phyloP scores from a whole-genome alignment of 2,797 vertebrate genomes.

The Sebastiscus tertius region DNA sequence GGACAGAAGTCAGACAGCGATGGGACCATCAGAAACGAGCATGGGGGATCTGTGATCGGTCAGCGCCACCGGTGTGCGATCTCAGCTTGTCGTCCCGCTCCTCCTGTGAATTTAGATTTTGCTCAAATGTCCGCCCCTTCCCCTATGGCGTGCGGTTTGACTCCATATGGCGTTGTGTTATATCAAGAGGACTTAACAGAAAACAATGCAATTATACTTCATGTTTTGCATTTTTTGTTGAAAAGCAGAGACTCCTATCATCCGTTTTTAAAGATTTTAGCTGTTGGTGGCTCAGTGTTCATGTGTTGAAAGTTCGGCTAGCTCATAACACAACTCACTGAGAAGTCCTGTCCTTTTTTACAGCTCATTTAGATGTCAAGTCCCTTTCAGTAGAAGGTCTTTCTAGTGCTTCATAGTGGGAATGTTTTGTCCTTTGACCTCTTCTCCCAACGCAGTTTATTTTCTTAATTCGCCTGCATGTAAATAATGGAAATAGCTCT shows the following conservation, averaged over 20 bases:
- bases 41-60: not conserved
- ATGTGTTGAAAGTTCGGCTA: not conserved
- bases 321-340: not conserved
- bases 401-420: too few species aligned
- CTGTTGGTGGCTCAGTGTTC: not conserved
- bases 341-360: not conserved
- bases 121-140: not conserved
- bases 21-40: not conserved
- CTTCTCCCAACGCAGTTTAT: not conserved
- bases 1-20: constrained; percentile 13
- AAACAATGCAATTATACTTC: not conserved
- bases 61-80: not conserved
- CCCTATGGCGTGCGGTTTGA: not conserved
- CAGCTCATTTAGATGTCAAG: not conserved
- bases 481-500: not conserved
- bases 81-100: constrained; percentile 12
- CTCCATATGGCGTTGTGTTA: not conserved
- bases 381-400: not conserved
- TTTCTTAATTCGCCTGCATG: not conserved
- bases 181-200: not conserved
- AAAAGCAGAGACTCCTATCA: not conserved
- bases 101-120: not conserved
- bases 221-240: not conserved
- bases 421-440: not conserved
- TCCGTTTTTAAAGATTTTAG: not conserved